These are phyloP conservation scores for Aricia agestis DNA, from an alignment of 1,140 invertebrate species.

Conservation along the genomic window DNA sequence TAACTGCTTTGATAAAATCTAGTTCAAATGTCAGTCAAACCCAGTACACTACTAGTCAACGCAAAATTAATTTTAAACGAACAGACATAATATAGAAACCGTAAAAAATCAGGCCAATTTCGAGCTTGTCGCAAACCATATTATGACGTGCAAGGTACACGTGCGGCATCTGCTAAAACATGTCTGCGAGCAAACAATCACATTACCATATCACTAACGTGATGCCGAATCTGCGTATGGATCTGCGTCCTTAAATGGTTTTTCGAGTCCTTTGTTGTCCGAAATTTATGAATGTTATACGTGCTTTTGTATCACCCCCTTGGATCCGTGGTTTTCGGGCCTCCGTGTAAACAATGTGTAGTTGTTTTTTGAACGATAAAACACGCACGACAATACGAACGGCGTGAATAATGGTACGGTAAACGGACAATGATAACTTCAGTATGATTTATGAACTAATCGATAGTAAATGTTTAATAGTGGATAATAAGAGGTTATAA, in stretches of 20 bases:
- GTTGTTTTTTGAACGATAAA: slow-evolving; percentile 28
- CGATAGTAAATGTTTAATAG: slow-evolving; percentile 27
- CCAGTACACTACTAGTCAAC: no score
- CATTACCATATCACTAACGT: slow-evolving; percentile 73
- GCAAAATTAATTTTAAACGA: no score
- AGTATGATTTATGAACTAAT: background rate
- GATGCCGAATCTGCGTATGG: slow-evolving; percentile 59
- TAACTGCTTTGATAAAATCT: no score
- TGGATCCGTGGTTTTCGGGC: slow-evolving; percentile 44
- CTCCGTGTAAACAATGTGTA: slow-evolving; percentile 55
- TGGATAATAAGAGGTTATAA: slow-evolving; percentile 18
- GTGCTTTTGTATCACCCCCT: slow-evolving; percentile 50
- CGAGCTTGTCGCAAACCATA: background rate
- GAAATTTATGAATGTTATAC: slow-evolving; percentile 68
- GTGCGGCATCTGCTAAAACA: background rate
- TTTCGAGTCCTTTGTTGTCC: slow-evolving; percentile 66
- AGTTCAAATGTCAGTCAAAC: no score
- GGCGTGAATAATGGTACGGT: background rate
- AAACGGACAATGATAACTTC: background rate
- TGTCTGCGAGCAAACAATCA: slow-evolving; percentile 42
- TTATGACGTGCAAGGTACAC: background rate
- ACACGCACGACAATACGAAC: slow-evolving; percentile 24
- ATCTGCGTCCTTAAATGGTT: slow-evolving; percentile 60
- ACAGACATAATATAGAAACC: background rate
- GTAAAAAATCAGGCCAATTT: background rate